Conservation (phyloP, 2,888 invertebrate species). For the Eucriotettix oculatus region DNA sequence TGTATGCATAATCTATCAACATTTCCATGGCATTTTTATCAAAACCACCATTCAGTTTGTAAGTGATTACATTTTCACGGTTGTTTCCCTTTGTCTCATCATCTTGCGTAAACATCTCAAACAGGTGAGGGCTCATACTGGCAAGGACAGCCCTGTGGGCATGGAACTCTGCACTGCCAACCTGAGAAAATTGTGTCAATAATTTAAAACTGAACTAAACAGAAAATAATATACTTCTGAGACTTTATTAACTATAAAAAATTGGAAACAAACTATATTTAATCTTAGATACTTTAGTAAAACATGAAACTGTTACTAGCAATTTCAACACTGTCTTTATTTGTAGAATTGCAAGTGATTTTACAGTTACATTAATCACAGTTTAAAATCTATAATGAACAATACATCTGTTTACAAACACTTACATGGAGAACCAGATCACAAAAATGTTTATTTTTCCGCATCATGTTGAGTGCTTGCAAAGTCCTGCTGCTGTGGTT, state of each 20-base stretch:
- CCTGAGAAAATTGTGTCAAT: constrained; percentile 24
- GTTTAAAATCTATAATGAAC: neutral
- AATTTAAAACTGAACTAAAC: neutral
- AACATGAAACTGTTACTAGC: neutral
- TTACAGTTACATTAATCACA: neutral
- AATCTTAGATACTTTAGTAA: too few relatives aligned
- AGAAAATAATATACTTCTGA: neutral
- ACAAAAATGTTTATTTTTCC: constrained; percentile 71
- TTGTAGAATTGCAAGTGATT: neutral
- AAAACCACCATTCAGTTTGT: constrained; percentile 44
- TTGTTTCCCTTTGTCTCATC: constrained; percentile 27
- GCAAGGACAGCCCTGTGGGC: constrained; percentile 68
- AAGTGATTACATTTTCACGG: constrained; percentile 33
- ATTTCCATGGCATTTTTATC: constrained; percentile 52
- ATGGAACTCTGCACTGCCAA: constrained; percentile 50
- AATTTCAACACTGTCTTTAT: neutral
- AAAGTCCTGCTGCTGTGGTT: constrained; percentile 43
- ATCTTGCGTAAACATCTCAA: constrained; percentile 50
- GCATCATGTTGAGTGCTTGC: constrained; percentile 55
- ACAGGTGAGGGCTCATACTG: constrained; percentile 58
- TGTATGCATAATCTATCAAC: constrained; percentile 70
- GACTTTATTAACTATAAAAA: constrained; percentile 7
- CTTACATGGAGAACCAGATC: constrained; percentile 68
- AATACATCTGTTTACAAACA: constrained; percentile 9
- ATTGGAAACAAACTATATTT: too few relatives aligned